Conservation (phyloP, 1,140 invertebrate species). For the Drosophila arawakana region DNA sequence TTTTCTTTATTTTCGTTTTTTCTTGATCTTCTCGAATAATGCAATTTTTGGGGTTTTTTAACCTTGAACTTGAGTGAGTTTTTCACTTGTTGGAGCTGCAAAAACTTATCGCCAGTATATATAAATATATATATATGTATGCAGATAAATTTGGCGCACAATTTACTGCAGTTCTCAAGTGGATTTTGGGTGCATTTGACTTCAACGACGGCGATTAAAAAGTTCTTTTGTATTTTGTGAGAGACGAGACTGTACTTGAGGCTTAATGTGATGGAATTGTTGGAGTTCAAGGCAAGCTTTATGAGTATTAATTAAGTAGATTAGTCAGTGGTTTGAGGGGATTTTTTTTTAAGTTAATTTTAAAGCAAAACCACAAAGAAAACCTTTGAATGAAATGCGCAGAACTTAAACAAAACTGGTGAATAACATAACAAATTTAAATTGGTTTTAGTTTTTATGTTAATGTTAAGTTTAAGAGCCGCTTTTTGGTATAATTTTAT, state of each 20-base stretch:
- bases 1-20: constrained; percentile 6
- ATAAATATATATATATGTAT: neutral
- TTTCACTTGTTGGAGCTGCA: constrained; percentile 1
- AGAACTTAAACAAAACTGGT: too few species aligned
- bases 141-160: constrained; percentile 8
- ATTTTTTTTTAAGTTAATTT: too few species aligned
- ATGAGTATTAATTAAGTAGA: neutral
- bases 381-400: too few species aligned
- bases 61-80: constrained; percentile 75
- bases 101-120: constrained; percentile 4
- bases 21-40: constrained; percentile 21
- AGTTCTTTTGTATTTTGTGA: constrained; percentile 8
- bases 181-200: constrained; percentile 12
- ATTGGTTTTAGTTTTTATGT: too few species aligned
- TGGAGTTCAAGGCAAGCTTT: neutral
- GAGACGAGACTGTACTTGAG: neutral
- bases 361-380: too few species aligned
- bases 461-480: too few species aligned
- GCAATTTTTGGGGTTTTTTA: constrained; percentile 47
- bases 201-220: constrained; percentile 2
- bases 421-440: too few species aligned
- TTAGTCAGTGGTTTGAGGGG: too few species aligned
- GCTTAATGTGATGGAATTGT: neutral
- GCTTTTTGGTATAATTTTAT: too few species aligned
- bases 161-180: constrained; percentile 18